phyloP scores from a whole-genome alignment of 2,888 invertebrate genomes.

The Mythimna ferrago region DNA sequence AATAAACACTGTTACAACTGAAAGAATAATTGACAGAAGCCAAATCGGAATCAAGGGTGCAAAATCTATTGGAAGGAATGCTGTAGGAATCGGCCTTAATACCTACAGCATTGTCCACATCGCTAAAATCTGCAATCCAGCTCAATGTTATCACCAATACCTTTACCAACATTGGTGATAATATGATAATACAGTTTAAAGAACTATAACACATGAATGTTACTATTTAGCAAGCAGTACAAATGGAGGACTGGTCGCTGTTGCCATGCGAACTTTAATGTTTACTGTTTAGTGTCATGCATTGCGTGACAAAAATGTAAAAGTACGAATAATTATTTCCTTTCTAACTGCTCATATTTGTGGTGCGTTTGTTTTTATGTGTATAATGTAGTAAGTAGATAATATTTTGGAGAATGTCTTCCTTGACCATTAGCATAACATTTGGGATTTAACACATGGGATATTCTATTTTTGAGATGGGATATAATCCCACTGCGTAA shows the following conservation, averaged over 20 bases:
- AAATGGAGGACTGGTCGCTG: not conserved
- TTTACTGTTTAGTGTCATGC: constrained; percentile 4
- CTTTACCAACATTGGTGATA: not conserved
- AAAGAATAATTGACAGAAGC: too few relatives aligned
- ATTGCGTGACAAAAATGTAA: constrained; percentile 41
- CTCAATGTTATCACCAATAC: too few relatives aligned
- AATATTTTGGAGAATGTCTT: not conserved
- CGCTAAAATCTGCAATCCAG: too few relatives aligned
- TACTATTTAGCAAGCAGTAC: not conserved
- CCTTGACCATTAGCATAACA: not conserved
- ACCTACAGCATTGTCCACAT: too few relatives aligned
- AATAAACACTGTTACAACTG: too few relatives aligned
- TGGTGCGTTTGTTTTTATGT: not conserved
- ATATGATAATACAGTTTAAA: not conserved
- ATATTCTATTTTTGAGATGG: too few relatives aligned
- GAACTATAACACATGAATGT: not conserved
- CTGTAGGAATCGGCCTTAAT: too few relatives aligned
- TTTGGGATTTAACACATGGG: too few relatives aligned
- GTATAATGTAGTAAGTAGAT: not conserved
- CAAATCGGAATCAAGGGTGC: too few relatives aligned
- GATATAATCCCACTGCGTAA: too few relatives aligned
- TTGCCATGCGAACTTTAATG: constrained; percentile 27
- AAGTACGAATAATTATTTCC: constrained; percentile 32
- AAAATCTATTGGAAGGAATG: too few relatives aligned
- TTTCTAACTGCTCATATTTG: constrained; percentile 21